Evolutionary conservation across 2,113 vertebrate genomes (phyloP), one percentile per base, ranked within the genome.

Genomic region (Poecile atricapillus): DNA sequence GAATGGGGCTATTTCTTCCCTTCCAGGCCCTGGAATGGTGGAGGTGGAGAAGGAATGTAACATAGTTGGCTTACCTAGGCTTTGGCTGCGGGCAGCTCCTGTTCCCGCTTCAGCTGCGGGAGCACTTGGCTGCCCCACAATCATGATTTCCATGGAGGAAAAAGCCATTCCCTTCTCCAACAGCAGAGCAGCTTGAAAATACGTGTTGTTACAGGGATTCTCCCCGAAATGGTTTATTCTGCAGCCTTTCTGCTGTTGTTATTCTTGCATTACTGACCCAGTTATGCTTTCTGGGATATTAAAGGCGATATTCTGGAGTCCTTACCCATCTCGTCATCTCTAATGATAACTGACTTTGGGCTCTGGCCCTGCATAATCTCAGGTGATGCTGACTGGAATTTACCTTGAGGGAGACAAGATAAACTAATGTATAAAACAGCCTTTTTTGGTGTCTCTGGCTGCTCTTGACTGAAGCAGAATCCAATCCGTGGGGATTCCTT

Each of bases 41-140:
- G 70, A 90, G 80, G 65, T 94, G 86, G 88, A 44, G 44, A 60
- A 93, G 73, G 87, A 93, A 84, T 50, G 80, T 56, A 19, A 23
- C 44, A 8, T 14, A 31, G 68, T 67, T 77, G 90, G 52, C 63
- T 76, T 35, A 41, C 43, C 77, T 83, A 33, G 49, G 60, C 58
- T 64, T 37, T 89, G 41, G 33, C 44, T 83, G 58, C 47, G 60
- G 69, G 28, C 53, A 64, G n/a, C n/a, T 83, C 28, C 64, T 4
- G 10, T 43, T 82, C 41, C 47, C 1, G 0, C 68, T 53, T 37
- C 2, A 18, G 46, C 41, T 60, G n/a, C 0, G 1, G 67, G 76
- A 85, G 60, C 13, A 10, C 35, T 58, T 47, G n/a, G n/a, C 56
- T 70, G 62, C 41, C 69, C 56, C 56, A 71, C 11, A 78, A 14